phyloP scores from a whole-genome alignment of 2,888 invertebrate species.

The Caradrina kadenii region DNA sequence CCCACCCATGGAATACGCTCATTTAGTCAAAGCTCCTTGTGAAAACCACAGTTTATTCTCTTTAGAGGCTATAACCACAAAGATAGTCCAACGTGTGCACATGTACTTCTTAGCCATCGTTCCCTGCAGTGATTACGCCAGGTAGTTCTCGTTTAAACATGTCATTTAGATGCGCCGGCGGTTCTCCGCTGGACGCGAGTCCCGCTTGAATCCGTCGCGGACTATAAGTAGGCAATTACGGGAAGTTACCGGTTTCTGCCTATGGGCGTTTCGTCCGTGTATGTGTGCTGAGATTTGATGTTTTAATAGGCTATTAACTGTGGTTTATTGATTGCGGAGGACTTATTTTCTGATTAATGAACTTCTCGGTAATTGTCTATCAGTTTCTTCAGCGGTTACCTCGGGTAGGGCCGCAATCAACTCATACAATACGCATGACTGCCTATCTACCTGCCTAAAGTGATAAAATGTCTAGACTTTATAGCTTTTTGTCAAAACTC shows the following conservation, averaged over 20 bases:
- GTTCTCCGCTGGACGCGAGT: constrained; percentile 25
- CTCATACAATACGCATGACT: background rate
- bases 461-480: background rate
- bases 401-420: background rate
- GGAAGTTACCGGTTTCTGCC: constrained; percentile 26
- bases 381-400: background rate
- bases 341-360: constrained; percentile 14
- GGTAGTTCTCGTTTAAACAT: constrained; percentile 35
- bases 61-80: constrained; percentile 6
- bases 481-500: constrained; percentile 1
- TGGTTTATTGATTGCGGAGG: constrained; percentile 13
- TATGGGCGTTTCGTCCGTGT: constrained; percentile 7
- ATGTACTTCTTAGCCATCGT: constrained; percentile 1
- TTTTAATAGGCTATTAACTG: constrained; percentile 23
- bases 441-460: background rate
- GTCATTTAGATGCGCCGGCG: constrained; percentile 51
- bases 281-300: constrained; percentile 20
- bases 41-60: background rate
- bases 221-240: constrained; percentile 50
- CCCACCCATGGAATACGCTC: background rate
- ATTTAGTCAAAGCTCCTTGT: background rate
- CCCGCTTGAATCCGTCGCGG: constrained; percentile 30
- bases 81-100: constrained; percentile 17
- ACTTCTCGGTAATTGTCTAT: constrained; percentile 6
- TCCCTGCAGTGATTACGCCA: constrained; percentile 27